Base-by-base conservation (phyloP, 2,888 invertebrate genomes). In the Digitonthophagus gazella region DNA sequence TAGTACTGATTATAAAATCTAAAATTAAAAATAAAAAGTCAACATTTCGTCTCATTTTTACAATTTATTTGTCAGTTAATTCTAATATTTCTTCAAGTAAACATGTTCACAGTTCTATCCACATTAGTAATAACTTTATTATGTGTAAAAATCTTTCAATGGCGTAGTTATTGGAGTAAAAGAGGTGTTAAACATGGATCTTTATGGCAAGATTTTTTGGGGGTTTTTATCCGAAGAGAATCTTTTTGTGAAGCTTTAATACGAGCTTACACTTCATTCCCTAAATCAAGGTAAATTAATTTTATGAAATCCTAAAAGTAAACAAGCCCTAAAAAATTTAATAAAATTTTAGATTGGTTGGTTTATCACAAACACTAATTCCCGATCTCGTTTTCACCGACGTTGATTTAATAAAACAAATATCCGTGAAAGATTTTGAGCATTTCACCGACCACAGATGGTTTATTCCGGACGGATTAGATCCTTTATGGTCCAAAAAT, bases 361-460 rank as follows among this genome's bases (percentile, higher is more conserved):
- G 28, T 8, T 44, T 44, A 44, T 44, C 28, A 8, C 28, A 44
- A 44, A 44, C 28, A 2, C 28, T 44, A 8, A 6, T 44, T 11
- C 28, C 28, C 3, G 28, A 44, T 44, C 11, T 44, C 6, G 28
- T 44, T 44, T 11, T 44, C 11, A 44, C 28, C 6, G 3, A 44
- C 28, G 11, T 44, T 8, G 28, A 44, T 44, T 44, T 44, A 44
- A 44, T 44, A 44, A 44, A 44, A 5, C 8, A 44, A 44, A 44
- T 44, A 8, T 44, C 8, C 11, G 85, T 88, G 22, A 83, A 86
- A 69, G 87, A 89, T 75, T 88, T 87, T 76, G 88, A 89, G 67
- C 81, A 86, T 78, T 88, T 89, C 74, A 82, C 84, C 11, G 87
- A 88, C 68, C 80, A 80, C 64, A 67, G 64, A 6, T 63, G 61